Percentiles rank a stretch among this genome's conserved stretches.
These are phyloP conservation scores for Orchesella flavescens DNA, from an alignment of 2,888 invertebrate genomes.

Conservation along the genomic window DNA sequence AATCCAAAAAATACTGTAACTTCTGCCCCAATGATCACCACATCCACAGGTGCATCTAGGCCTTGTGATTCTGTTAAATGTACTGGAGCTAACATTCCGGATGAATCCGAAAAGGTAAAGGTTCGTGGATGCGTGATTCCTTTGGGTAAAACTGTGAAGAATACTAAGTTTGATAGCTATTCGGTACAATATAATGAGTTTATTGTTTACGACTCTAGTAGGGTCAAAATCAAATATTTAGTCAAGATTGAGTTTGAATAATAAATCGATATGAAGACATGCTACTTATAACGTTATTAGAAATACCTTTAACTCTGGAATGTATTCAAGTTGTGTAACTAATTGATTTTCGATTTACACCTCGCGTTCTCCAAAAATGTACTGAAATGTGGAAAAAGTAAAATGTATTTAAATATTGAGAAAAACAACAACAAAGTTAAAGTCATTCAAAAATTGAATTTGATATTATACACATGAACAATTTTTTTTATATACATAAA, in stretches of 20 bases:
- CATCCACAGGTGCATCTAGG: not conserved
- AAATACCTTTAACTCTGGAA: too few relatives aligned
- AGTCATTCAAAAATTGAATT: too few relatives aligned
- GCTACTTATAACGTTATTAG: too few relatives aligned
- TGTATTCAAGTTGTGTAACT: too few relatives aligned
- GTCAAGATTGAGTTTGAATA: conserved; percentile 12
- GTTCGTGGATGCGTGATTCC: not conserved
- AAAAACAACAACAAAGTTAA: too few relatives aligned
- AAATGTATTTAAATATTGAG: too few relatives aligned
- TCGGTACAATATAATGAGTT: conserved; percentile 7
- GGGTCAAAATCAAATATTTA: not conserved
- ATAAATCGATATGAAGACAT: too few relatives aligned
- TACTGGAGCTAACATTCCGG: not conserved
- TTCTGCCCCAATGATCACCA: not conserved
- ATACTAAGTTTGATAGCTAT: not conserved
- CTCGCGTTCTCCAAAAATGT: too few relatives aligned
- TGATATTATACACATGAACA: too few relatives aligned
- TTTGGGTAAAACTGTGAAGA: conserved; percentile 7
- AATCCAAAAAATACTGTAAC: not conserved
- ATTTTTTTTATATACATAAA: too few relatives aligned
- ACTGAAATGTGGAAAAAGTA: too few relatives aligned
- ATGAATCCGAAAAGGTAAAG: not conserved
- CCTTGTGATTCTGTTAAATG: conserved; percentile 19
- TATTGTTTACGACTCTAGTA: not conserved
- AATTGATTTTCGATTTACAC: too few relatives aligned